Base-by-base conservation (phyloP, 1,140 invertebrate species). In the Diabrotica undecimpunctata region DNA sequence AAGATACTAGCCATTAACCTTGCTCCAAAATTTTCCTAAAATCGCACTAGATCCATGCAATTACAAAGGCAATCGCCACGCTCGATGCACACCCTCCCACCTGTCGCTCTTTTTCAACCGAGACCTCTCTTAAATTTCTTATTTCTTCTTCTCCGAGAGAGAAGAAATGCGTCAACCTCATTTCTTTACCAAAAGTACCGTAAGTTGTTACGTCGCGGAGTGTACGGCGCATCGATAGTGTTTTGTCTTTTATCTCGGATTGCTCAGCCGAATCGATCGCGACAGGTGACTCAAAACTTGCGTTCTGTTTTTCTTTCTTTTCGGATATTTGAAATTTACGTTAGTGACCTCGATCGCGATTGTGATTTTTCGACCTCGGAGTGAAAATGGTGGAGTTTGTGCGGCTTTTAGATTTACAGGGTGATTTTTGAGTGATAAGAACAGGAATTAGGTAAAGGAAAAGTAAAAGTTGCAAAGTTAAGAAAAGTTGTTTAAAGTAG, bases 171-270 rank as follows among this genome's bases (percentile, higher is more conserved):
- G 50, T 46, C 68, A 70, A 70, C 68, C 68, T 70, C 68, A 67
- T 70, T 70, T 70, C 68, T 65, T 57, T 61, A n/a, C 46, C 62
- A 65, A 65, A 63, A 70, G 66, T 70, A 70, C 68, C 68, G 68
- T 70, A 66, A 62, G 55, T 10, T n/a, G 36, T 12, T 37, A 37
- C 55, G 46, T 55, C 55, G 57, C 13, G 37, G 52, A 54, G 64
- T 41, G 53, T 56, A 61, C 25, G 25, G 55, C 57, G 54, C 51
- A 56, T 51, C 59, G 59, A 61, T 66, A 8, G 52, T 56, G 58
- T 66, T 39, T 55, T 62, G 38, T 63, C 14, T 46, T 58, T 62
- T 51, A 14, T 36, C 35, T 10, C 35, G 35, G 13, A 0, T 46
- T 10, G 9, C 35, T 10, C 8, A 35, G 13, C 14, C n/a, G n/a